These are phyloP conservation scores for Lasioglossum pauxillum DNA, from an alignment of 2,888 invertebrate genomes.

Conservation along the genomic window DNA sequence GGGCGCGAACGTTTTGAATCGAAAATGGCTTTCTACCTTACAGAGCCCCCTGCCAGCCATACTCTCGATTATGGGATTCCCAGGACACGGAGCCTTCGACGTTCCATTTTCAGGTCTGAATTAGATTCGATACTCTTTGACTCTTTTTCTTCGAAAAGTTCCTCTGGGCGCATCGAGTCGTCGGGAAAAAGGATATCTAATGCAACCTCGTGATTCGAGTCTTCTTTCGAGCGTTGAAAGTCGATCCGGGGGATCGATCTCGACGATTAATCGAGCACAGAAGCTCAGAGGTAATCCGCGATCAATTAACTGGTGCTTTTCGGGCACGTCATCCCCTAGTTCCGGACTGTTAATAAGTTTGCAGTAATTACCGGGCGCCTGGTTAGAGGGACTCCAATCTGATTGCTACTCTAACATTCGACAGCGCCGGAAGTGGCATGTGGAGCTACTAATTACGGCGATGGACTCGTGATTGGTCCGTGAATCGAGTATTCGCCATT, in stretches of 20 bases:
- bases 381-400: slow-evolving; percentile 29
- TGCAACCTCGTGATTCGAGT: neutral
- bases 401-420: slow-evolving; percentile 27
- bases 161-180: neutral
- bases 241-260: neutral
- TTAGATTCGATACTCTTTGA: neutral
- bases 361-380: slow-evolving; percentile 36
- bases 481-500: neutral
- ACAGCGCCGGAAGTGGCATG: neutral
- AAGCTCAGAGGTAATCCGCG: slow-evolving; percentile 21
- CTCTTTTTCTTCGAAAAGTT: neutral
- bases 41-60: neutral
- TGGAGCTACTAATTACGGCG: neutral
- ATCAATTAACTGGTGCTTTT: slow-evolving; percentile 39
- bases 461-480: neutral
- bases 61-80: neutral
- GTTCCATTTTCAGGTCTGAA: neutral
- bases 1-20: neutral
- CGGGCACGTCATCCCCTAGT: neutral
- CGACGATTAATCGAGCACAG: slow-evolving; percentile 20
- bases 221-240: slow-evolving; percentile 21
- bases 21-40: slow-evolving; percentile 9
- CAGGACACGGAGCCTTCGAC: neutral
- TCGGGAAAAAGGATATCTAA: neutral
- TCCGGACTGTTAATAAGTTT: slow-evolving; percentile 51